A percentile compares a stretch with the other conserved stretches of the same genome.
Conservation (phyloP, 30 jellyfish, hydroid and myxozoan genomes). For the Turritopsis dohrnii region DNA sequence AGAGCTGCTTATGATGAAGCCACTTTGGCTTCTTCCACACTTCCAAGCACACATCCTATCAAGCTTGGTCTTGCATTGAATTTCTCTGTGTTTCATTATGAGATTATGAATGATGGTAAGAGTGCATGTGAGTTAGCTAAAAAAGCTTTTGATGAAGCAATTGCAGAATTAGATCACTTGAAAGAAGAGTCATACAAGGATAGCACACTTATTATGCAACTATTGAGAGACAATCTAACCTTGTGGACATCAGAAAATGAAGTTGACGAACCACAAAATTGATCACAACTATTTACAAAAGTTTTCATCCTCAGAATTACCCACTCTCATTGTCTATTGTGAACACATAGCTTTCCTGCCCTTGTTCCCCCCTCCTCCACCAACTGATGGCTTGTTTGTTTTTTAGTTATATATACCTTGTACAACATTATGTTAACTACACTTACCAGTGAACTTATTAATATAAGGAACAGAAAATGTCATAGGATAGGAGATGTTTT, state of each 20-base stretch:
- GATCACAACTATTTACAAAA: neutral
- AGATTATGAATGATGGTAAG: constrained; percentile 66
- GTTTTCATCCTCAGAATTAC: neutral
- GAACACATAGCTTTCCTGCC: neutral
- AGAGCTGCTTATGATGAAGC: constrained; percentile 86
- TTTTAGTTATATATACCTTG: neutral
- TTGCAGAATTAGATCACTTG: constrained; percentile 82
- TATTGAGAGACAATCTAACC: constrained; percentile 92
- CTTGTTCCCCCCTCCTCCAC: neutral
- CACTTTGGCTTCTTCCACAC: constrained; percentile 39
- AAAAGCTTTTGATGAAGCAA: constrained; percentile 95
- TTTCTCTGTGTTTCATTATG: constrained; percentile 90
- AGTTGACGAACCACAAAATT: constrained; percentile 15
- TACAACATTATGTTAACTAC: neutral
- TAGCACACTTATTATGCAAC: constrained; percentile 98
- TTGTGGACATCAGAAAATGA: constrained; percentile 88
- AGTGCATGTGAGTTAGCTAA: constrained; percentile 95
- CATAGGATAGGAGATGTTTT: neutral
- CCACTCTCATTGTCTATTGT: neutral
- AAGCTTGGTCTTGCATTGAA: constrained; percentile 95
- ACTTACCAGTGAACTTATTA: neutral
- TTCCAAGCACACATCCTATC: constrained; percentile 82
- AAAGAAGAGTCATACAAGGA: constrained; percentile 96
- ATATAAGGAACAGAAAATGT: neutral
- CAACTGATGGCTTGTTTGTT: too few species aligned